phyloP scores from a whole-genome alignment of 2,888 invertebrate genomes.

The Steinernema carpocapsae region DNA sequence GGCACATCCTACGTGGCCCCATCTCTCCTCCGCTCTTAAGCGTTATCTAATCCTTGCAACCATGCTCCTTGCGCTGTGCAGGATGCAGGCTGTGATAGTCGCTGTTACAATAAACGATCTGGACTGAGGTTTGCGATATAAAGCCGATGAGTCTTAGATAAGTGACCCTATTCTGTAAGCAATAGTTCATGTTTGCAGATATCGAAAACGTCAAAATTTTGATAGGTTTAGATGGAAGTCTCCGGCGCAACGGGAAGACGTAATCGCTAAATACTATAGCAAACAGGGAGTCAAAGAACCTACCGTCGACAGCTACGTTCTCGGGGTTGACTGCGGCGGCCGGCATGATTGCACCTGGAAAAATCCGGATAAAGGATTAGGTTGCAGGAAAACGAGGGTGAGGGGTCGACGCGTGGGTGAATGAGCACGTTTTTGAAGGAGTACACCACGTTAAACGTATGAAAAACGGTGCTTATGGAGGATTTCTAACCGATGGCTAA shows the following conservation, averaged over 20 bases:
- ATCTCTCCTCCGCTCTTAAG: neutral
- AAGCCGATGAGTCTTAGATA: no score
- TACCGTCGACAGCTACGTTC: neutral
- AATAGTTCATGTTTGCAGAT: no score
- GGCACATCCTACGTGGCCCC: neutral
- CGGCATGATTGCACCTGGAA: constrained; percentile 24
- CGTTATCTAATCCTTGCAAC: neutral
- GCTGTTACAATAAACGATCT: no score
- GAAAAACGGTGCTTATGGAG: no score
- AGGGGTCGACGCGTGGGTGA: neutral
- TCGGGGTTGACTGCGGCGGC: constrained; percentile 25
- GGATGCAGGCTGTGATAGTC: no score
- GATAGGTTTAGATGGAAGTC: no score
- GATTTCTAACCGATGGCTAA: no score
- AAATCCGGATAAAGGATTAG: neutral
- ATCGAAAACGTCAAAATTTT: neutral
- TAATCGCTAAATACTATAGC: constrained; percentile 22
- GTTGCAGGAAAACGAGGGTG: neutral
- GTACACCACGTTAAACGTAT: no score
- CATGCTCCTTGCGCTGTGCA: neutral
- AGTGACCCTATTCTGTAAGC: no score
- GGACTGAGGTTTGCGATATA: no score
- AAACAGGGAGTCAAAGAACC: constrained; percentile 22
- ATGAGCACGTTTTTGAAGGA: no score
- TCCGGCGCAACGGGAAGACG: no score